Evolutionary conservation across 2,113 vertebrate genomes (phyloP), one percentile per base, ranked within the genome.

Genomic region (Pollimyrus isidori): DNA sequence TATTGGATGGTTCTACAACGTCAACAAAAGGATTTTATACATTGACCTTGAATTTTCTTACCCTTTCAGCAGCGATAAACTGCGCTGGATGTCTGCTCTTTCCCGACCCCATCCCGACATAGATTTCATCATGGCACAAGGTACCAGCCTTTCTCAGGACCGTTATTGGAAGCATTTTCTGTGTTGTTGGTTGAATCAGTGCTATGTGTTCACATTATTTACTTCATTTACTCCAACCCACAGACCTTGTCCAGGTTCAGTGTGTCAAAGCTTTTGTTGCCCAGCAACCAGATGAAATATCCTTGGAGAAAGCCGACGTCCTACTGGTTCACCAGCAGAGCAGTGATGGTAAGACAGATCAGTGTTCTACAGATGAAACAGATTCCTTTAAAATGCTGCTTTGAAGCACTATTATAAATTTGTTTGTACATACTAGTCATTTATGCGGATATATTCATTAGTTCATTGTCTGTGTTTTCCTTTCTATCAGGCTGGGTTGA

Each of bases 21-120:
- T 45, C 48, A 7, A 9, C 3, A 84, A 84, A 48, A 46, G 48
- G 45, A 21, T 84, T 10, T 23, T 84, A 53, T 88, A 88, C 62
- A 13, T 17, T 84, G 15, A 26, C 50, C 13, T 56, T 69, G 3
- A n/a, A 15, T 62, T 91, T 56, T 35, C n/a, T 10, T 83, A 82
- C 87, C 46, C 48, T 89, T 82, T 45, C 89, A 99, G 98, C 94
- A 98, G 97, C 90, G 97, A 98, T 94, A 99, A 99, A 93, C 95
- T 98, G 88, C 97, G 98, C 0, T 99, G 98, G 98, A 97, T 99
- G 93, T 98, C 97, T 10, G 97, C 98, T 45, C 91, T 99, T 76
- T 96, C 96, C 83, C 94, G 94, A 88, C 97, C 97, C 9, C 94
- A 95, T 91, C 88, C 95, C 84, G 91, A 95, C 90, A 91, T 95